Evolutionary conservation across 2,888 invertebrate genomes (phyloP), one percentile per base, ranked within the genome.

Genomic region (Chymomyza procnemis): DNA sequence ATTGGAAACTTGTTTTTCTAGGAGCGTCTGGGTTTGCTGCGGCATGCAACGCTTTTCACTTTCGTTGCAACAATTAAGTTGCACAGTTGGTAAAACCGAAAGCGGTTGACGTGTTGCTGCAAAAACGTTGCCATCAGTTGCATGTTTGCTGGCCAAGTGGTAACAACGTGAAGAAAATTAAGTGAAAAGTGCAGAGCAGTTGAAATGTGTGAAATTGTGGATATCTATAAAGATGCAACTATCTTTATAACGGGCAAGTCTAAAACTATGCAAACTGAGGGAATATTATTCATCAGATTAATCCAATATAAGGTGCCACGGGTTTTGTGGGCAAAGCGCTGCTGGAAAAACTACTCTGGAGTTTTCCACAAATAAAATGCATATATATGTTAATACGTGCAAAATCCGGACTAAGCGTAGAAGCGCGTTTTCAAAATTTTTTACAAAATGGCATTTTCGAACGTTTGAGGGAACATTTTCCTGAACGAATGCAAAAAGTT

Each of bases 281-380:
- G 21, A 91, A 92, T 1, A 89, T 56, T 21, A 57, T 26, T 26
- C 26, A 59, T n/a, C 3, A 19, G 41, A n/a, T 14, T 8, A 94
- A 63, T 85, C 93, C 48, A 26, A 91, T n/a, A 94, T 48, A 93
- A 19, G 95, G 95, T 4, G 94, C 93, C 6, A 96, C 96, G 18
- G 97, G 98, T n/a, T 98, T 98, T 90, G 93, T 98, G 60, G 98
- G 98, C 41, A 98, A 98, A 91, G 97, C 97, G 0, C 92, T 99
- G 2, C 92, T 99, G 69, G 99, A 99, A 91, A 99, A 99, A 90
- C 92, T 99, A 9, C 92, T 99, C 21, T 93, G 98, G 87, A 95
- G 96, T 63, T 97, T 97, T 90, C 94, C 96, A 0, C 94, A 94
- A 1, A 92, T 99, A 16, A 93, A 93, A 48, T 93, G 93, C 9